Base-by-base conservation (phyloP, 2,113 vertebrate species). In the Brachyistius frenatus region DNA sequence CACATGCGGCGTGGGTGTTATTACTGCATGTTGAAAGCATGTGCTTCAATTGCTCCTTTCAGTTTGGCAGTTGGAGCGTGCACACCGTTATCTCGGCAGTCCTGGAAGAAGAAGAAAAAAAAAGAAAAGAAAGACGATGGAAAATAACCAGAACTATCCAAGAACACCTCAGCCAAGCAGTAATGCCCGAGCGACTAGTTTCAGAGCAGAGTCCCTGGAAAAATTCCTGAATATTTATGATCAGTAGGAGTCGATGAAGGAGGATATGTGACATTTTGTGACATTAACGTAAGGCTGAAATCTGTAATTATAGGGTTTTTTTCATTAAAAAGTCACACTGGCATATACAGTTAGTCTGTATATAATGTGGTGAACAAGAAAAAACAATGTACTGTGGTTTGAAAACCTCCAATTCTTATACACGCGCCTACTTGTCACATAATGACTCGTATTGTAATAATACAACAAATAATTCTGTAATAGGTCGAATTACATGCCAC, bases 1-100 rank as follows among this genome's bases (percentile, higher is more conserved):
- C 14, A 41, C 68, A 64, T 41, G 54, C 65, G 49, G 70, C 15
- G 73, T 84, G 75, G 85, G 77, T 32, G 78, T 58, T 62, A 39
- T 68, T 54, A 16, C 70, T 16, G 52, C 2, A n/a, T 50, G 66
- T 74, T 60, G 70, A 76, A 78, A 65, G 64, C 47, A 62, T 41
- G 30, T n/a, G 37, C 77, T 68, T 80, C 76, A 74, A 52, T 36
- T 7, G 15, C 57, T 37, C 62, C 62, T 23, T 71, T 55, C 23
- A 73, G 52, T 60, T 71, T 0, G 7, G 46, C 46, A 1, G 61
- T 54, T 30, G 66, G 32, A 54, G 67, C 11, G 23, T 36, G 47
- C 49, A 70, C 66, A 57, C 55, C 55, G 63, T 66, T 57, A 69
- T 64, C 35, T 23, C n/a, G 49, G 37, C 31, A 80, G 60, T 77